These are phyloP conservation scores for Micromys minutus DNA, from an alignment of 2,113 vertebrate species.

Conservation along the genomic window DNA sequence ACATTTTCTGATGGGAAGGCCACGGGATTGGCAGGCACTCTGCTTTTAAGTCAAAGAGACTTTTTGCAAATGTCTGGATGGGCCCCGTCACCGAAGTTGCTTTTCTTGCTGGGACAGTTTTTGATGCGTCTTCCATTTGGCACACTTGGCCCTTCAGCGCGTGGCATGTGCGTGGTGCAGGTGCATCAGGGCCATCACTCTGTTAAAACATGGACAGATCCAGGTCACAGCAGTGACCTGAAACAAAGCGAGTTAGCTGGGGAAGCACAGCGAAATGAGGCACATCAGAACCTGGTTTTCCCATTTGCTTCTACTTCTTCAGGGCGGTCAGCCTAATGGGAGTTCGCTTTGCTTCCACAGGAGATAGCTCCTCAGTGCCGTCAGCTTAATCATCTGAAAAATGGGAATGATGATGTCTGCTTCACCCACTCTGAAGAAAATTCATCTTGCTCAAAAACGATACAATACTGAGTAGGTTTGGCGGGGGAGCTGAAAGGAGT, in stretches of 20 bases:
- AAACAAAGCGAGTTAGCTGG: conserved; percentile 33
- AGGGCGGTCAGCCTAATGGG: background rate
- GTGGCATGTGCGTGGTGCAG: background rate
- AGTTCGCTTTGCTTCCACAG: conserved; percentile 19
- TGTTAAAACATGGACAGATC: conserved; percentile 66
- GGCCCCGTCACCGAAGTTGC: conserved; percentile 14
- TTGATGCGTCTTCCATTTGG: conserved; percentile 66
- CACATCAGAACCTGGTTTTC: conserved; percentile 3
- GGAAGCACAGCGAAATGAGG: conserved; percentile 33
- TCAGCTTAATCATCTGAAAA: conserved; percentile 56
- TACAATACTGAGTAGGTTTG: background rate
- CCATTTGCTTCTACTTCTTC: conserved; percentile 50
- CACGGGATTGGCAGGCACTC: conserved; percentile 46
- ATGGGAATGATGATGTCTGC: conserved; percentile 23
- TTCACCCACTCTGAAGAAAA: background rate
- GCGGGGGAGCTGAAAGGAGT: background rate
- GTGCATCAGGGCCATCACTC: conserved; percentile 62
- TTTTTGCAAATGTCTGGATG: background rate
- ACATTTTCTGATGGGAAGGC: conserved; percentile 60
- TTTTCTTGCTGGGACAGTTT: conserved; percentile 66
- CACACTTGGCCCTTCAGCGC: conserved; percentile 31
- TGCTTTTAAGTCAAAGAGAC: conserved; percentile 67
- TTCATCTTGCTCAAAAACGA: conserved; percentile 29
- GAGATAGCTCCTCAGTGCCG: background rate
- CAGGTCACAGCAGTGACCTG: conserved; percentile 65